Base-by-base conservation (phyloP, 2,113 vertebrate genomes). In the Butorides virescens region DNA sequence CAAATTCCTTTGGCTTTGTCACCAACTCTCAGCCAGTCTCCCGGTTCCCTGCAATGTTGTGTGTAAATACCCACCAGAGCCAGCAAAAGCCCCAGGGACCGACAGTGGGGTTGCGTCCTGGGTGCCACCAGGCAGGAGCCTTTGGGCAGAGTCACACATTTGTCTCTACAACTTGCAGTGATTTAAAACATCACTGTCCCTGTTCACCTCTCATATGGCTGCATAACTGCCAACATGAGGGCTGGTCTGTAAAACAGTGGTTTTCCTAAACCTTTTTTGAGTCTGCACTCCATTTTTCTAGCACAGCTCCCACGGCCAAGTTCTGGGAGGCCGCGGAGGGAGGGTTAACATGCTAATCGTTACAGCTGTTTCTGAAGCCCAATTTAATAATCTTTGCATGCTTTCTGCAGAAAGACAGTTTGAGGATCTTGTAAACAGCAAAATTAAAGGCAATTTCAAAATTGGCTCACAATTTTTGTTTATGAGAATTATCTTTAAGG, bases 311-410 rank as follows among this genome's bases (percentile, higher is more conserved):
- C 75, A 25, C 8, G 62, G 79, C 27, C 1, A 1, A 36, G 52
- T 15, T 53, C 73, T 3, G 2, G 6, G 26, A 52, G 42, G 7
- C 44, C 32, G 5, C 0, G 0, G 25, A 50, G n/a, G 21, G 23
- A 78, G 23, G 29, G 14, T 29, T 50, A 65, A 82, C 0, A 0
- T 23, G 65, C 27, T 39, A 21, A 52, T 52, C 6, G 2, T 55
- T 82, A n/a, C 34, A 86, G 53, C 58, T 58, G 67, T 62, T 79
- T 80, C 49, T 5, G 7, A 79, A 88, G 39, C 8, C 21, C 14
- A 34, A 0, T 65, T 59, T 52, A 11, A 62, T 58, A n/a, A 42
- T 36, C 42, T 82, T 52, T 32, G 32, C 44, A 16, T 6, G 47
- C 56, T 75, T 94, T 61, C 67, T 80, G 67, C 59, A 77, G 15